Evolutionary conservation across 2,888 invertebrate genomes (phyloP).

Genomic region (Mythimna albipuncta): DNA sequence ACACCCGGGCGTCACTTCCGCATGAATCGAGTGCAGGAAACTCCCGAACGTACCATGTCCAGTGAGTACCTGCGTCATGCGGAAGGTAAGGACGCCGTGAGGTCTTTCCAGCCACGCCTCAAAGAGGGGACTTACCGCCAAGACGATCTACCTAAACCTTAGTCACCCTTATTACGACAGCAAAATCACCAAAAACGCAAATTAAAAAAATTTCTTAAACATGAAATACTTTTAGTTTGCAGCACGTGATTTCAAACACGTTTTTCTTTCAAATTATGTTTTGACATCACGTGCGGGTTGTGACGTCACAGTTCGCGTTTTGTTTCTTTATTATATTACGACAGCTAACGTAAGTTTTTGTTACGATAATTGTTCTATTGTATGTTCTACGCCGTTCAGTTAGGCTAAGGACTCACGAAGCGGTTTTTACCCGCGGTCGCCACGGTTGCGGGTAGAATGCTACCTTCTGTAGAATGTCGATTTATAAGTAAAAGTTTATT

Average conservation of each 20-base stretch:
- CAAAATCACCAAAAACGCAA: background rate
- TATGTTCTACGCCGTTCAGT: conserved; percentile 4
- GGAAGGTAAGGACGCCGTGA: no score
- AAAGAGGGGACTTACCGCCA: no score
- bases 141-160: background rate
- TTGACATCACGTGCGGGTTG: conserved; percentile 27
- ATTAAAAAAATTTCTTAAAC: background rate
- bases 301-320: conserved; percentile 10
- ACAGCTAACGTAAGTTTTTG: background rate
- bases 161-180: background rate
- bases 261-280: conserved; percentile 34
- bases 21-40: no score
- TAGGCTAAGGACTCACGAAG: no score
- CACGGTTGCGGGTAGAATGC: no score
- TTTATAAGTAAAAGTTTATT: no score
- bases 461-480: no score
- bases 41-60: no score
- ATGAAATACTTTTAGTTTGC: conserved; percentile 21
- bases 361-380: background rate
- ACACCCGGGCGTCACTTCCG: no score
- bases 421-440: no score
- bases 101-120: no score
- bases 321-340: background rate
- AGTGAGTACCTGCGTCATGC: no score
- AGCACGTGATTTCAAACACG: conserved; percentile 18